Evolutionary conservation across 1,140 invertebrate species (phyloP), one percentile per base, ranked within the genome.

Genomic region (Papilio dardanus): DNA sequence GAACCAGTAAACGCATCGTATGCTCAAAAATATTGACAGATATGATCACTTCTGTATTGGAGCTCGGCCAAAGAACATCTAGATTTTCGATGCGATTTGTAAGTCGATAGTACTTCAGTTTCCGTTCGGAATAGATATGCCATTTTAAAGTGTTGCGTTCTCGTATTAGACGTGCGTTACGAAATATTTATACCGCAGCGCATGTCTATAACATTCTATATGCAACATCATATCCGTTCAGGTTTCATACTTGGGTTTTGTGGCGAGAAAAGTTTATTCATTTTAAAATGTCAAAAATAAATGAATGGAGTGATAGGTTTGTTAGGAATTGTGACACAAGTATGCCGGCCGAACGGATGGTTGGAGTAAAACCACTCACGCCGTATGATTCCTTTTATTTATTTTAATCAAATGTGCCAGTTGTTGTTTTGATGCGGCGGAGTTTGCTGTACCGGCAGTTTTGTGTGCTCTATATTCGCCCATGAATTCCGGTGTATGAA

Each of bases 31-130:
- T 93, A 91, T 93, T 93, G 90, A 92, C 89, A 91, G 86, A 90
- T 92, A 93, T 92, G 89, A 91, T 91, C 89, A 90, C 88, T 91
- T 91, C 85, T 91, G 87, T 79, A 92, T 92, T 93, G 89, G 90
- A 92, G 76, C 81, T 73, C 79, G 73, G 90, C 91, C 91, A 93
- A 91, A 84, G 81, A 83, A 86, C 83, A 85, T 90, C 88, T 90
- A 91, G 86, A 88, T 91, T 92, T 92, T 91, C 88, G 85, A 83
- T 89, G 84, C 88, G 84, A 92, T 91, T 91, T 92, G 89, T 90
- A 90, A 91, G 86, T 87, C 81, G 83, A 93, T 91, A 91, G 87
- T 88, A 85, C 84, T 87, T 81, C 84, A 86, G 86, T 81, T 90
- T 91, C 89, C 88, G 88, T 90, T 91, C 88, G 86, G 86, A 92